Evolutionary conservation across 2,797 vertebrate species (phyloP), one percentile per base, ranked within the genome.

Genomic region (Danio jaintianensis): DNA sequence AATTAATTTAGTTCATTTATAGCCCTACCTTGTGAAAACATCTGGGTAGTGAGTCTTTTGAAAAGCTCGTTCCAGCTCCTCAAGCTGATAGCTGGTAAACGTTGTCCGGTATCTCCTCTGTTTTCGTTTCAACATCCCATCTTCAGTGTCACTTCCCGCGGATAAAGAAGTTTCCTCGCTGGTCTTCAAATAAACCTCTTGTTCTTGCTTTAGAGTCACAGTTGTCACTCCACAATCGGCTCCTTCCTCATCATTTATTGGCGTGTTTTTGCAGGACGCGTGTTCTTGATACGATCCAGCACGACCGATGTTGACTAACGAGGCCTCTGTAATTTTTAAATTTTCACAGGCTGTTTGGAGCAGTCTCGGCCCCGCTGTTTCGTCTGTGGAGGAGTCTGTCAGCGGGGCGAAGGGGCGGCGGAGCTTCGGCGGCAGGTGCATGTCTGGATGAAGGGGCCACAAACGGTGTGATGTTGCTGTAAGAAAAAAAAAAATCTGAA

Each of bases 21-120:
- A n/a, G n/a, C n/a, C n/a, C 3, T 94, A 96, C 95, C 95, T 96
- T 87, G 95, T 96, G 91, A 96, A 96, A 86, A 96, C 95, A 80
- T 96, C 95, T 0, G 95, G 95, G 72, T 96, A 96, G 90, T 96
- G 95, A 6, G 95, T 96, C 91, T 96, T 96, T 90, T 96, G 95
- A 90, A 96, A 96, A 87, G 95, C 94, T 85, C 95, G 92, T 90
- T 96, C 95, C 84, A 96, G 93, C 87, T 96, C 95, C 87, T 96
- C 95, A 83, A 96, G 92, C 90, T 96, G 95, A 89, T 95, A 96
- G 85, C 94, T 96, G 88, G 93, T 96, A 91, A 96, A 96, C 78
- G 95, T 96, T 79, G 95, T 96, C 86, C 95, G 93, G 89, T 96
- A 96, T 86, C 95, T 94, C 84, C 95, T 93, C 90, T 96, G 95